Conservation (phyloP, 2,113 vertebrate genomes). For the Vicugna pacos region DNA sequence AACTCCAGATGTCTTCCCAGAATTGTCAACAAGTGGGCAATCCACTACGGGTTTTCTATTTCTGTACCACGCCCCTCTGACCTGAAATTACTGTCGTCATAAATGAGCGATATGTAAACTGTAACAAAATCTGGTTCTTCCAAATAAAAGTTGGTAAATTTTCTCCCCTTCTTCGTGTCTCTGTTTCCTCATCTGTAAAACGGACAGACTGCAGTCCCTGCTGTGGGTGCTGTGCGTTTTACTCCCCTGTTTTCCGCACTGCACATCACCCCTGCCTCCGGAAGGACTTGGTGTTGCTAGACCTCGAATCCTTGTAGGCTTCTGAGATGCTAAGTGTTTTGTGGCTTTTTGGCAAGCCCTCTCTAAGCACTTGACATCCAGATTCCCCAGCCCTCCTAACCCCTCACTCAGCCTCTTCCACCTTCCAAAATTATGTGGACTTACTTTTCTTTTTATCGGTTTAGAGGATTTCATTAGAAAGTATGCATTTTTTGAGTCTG, state of each 20-base stretch:
- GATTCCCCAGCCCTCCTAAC: neutral
- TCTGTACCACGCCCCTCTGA: neutral
- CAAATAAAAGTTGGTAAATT: neutral
- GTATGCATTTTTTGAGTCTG: neutral
- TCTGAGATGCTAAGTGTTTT: neutral
- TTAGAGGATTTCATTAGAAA: neutral
- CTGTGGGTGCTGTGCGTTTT: rapidly evolving
- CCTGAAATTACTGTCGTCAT: neutral
- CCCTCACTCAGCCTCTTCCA: neutral
- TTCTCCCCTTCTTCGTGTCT: neutral
- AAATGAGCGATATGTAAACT: neutral
- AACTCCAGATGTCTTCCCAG: neutral
- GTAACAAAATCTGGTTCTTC: neutral
- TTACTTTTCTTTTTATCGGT: neutral
- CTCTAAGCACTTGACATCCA: neutral
- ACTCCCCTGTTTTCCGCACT: neutral
- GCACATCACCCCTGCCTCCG: neutral
- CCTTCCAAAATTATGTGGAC: neutral
- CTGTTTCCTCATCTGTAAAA: neutral
- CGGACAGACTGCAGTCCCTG: too few relatives aligned
- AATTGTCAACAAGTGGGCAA: neutral
- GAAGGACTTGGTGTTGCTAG: neutral
- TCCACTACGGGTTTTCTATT: neutral
- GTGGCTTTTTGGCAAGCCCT: neutral
- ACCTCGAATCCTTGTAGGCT: too few relatives aligned